Percentiles rank a stretch among this genome's conserved stretches.
Evolutionary conservation across 2,113 vertebrate genomes (phyloP).

Genomic region (Rhabdornis inornatus): DNA sequence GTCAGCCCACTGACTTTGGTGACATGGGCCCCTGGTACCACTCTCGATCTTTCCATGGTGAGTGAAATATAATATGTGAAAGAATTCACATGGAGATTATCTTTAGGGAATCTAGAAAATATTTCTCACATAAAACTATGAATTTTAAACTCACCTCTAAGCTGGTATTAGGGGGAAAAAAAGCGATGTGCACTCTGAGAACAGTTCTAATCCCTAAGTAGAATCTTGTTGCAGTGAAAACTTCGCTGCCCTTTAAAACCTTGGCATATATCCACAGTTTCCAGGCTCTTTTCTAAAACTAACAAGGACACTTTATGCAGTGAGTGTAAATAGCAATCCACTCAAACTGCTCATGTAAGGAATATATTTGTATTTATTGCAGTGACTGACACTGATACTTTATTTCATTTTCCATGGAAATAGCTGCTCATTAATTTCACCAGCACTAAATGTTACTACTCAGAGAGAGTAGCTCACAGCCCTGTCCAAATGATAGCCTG

Average conservation of each 20-base stretch:
- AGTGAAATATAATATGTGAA: neutral
- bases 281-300: conserved; percentile 9
- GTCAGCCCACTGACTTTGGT: neutral
- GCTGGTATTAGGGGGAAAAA: neutral
- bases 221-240: conserved; percentile 17
- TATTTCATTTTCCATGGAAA: conserved; percentile 24
- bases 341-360: neutral
- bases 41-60: neutral
- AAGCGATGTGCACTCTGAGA: neutral
- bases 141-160: neutral
- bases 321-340: neutral
- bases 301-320: neutral
- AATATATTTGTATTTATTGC: neutral
- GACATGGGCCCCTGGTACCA: neutral
- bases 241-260: conserved; percentile 38
- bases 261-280: conserved; percentile 14
- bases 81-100: neutral
- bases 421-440: neutral
- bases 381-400: neutral
- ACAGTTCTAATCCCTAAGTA: neutral
- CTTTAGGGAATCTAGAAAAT: neutral
- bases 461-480: neutral
- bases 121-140: neutral
- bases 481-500: neutral
- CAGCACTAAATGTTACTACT: neutral